Percentiles rank a stretch among this genome's conserved stretches.
Conservation (phyloP, 1,140 invertebrate genomes). For the Drosophila lacteicornis region DNA sequence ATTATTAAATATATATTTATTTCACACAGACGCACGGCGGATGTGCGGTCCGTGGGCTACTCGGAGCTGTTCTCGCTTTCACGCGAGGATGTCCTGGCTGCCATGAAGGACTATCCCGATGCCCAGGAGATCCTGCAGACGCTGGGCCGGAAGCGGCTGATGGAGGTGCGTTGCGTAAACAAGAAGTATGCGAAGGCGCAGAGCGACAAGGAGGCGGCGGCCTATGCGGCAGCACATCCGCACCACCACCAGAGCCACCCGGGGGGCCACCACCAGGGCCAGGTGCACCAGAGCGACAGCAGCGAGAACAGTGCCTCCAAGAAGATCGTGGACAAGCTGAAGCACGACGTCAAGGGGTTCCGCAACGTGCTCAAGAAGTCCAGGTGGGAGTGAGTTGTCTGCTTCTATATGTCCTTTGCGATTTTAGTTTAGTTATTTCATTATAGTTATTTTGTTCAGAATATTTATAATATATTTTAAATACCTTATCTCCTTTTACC, state of each 20-base stretch:
- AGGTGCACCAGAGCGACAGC: slow-evolving; percentile 86
- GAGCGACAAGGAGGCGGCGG: slow-evolving; percentile 69
- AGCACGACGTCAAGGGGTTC: slow-evolving; percentile 92
- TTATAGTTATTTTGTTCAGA: not conserved
- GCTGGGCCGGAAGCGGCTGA: slow-evolving; percentile 93
- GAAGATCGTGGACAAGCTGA: slow-evolving; percentile 92
- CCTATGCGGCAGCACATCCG: slow-evolving; percentile 64
- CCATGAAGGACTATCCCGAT: slow-evolving; percentile 98
- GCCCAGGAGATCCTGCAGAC: slow-evolving; percentile 97
- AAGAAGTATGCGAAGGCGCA: slow-evolving; percentile 81
- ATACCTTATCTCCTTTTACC: too few species aligned
- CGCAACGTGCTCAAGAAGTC: slow-evolving; percentile 89
- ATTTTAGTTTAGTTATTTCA: not conserved
- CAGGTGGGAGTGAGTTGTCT: slow-evolving; percentile 69
- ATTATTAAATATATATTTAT: slow-evolving; percentile 73
- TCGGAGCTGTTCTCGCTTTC: slow-evolving; percentile 98
- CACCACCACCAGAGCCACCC: slow-evolving; percentile 60
- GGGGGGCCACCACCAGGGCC: slow-evolving; percentile 85
- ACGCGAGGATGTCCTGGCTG: slow-evolving; percentile 96
- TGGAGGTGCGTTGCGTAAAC: slow-evolving; percentile 89
- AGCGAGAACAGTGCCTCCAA: slow-evolving; percentile 89
- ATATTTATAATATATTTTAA: not conserved
- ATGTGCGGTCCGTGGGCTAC: slow-evolving; percentile 97
- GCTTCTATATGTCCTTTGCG: not conserved
- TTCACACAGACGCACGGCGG: slow-evolving; percentile 96